A percentile compares a stretch with the other conserved stretches of the same genome.
phyloP scores from a whole-genome alignment of 2,888 invertebrate species.

The Cecidostiba fungosa region DNA sequence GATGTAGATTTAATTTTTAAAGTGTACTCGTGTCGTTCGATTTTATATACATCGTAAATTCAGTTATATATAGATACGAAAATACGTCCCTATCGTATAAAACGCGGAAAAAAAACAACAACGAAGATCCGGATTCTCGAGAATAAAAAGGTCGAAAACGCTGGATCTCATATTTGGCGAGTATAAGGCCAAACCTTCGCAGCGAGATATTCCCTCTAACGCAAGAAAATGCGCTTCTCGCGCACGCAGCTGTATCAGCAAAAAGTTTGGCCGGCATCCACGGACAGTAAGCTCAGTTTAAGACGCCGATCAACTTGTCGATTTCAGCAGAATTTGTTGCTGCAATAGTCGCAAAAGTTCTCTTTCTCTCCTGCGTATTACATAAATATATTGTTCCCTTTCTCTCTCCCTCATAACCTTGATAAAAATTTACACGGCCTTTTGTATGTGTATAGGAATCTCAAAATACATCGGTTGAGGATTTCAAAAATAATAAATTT shows the following conservation, averaged over 20 bases:
- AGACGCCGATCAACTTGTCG: constrained; percentile 27
- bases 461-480: too few relatives aligned
- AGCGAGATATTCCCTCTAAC: neutral
- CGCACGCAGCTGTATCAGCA: constrained; percentile 14
- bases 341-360: neutral
- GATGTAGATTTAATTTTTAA: too few relatives aligned
- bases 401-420: neutral
- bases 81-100: neutral
- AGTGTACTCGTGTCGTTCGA: too few relatives aligned
- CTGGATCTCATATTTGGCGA: neutral
- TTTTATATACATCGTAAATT: too few relatives aligned
- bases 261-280: constrained; percentile 37
- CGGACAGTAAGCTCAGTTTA: constrained; percentile 21
- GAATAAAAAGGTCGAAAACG: neutral
- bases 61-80: too few relatives aligned
- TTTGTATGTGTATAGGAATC: neutral
- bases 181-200: neutral
- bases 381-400: neutral
- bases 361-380: too few relatives aligned
- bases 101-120: neutral
- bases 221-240: constrained; percentile 5
- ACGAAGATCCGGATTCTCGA: neutral
- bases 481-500: too few relatives aligned
- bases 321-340: constrained; percentile 1
- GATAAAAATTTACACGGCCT: neutral